Conservation (phyloP, 2,797 vertebrate genomes). For the Fistularia tabacaria region DNA sequence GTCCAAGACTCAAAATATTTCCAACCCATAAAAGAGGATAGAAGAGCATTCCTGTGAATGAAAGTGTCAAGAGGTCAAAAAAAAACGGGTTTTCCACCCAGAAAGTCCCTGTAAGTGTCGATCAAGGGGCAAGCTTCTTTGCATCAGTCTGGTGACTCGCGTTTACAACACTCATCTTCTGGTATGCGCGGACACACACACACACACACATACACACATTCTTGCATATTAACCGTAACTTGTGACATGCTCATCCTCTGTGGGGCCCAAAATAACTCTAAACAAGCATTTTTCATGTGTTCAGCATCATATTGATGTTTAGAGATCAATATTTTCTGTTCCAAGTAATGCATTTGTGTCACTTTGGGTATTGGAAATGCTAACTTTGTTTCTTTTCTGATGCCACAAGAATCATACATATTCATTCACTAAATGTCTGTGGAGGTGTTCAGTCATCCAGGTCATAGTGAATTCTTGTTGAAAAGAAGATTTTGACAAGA, state of each 20-base stretch:
- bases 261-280: too few relatives aligned
- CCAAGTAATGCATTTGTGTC: too few relatives aligned
- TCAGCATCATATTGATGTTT: too few relatives aligned
- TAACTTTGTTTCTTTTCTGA: too few relatives aligned
- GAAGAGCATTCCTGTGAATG: slow-evolving; percentile 19
- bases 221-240: slow-evolving; percentile 27
- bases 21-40: slow-evolving; percentile 16
- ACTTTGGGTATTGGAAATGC: too few relatives aligned
- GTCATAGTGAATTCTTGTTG: too few relatives aligned
- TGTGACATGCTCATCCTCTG: slow-evolving; percentile 30
- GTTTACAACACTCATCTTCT: slow-evolving; percentile 21
- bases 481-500: too few relatives aligned
- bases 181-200: slow-evolving; percentile 1
- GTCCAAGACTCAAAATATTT: slow-evolving; percentile 20
- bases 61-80: slow-evolving; percentile 35
- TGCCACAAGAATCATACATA: too few relatives aligned
- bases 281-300: too few relatives aligned
- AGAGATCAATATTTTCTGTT: too few relatives aligned
- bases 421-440: too few relatives aligned
- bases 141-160: slow-evolving; percentile 16
- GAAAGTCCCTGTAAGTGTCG: slow-evolving; percentile 44
- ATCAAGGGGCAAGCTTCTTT: slow-evolving; percentile 20
- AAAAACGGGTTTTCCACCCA: slow-evolving; percentile 33
- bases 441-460: too few relatives aligned
- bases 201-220: slow-evolving; percentile 5